A percentile compares a stretch with the other conserved stretches of the same genome.
Evolutionary conservation across 2,888 invertebrate genomes (phyloP).

Genomic region (Mesorhabditis spiculigera): DNA sequence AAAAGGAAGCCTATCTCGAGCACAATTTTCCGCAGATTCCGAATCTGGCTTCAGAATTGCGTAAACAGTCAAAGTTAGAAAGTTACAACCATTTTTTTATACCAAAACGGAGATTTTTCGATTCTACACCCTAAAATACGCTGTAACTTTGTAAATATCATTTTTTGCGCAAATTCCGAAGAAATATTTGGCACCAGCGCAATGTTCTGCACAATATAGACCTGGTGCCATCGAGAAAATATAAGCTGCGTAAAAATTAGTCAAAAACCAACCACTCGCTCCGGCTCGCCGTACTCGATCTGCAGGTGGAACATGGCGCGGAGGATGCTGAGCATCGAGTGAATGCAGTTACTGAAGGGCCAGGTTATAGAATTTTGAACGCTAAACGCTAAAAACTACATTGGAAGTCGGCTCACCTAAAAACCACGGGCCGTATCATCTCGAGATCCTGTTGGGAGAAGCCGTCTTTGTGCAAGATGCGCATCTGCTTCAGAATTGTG

Average conservation of each 20-base stretch:
- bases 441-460: constrained; percentile 99
- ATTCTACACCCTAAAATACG: too few species aligned
- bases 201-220: too few species aligned
- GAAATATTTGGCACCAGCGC: too few species aligned
- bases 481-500: constrained; percentile 99
- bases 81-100: too few species aligned
- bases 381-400: background rate
- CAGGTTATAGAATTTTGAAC: background rate
- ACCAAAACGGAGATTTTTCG: too few species aligned
- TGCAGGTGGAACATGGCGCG: constrained; percentile 98
- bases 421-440: constrained; percentile 99
- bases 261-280: constrained; percentile 78
- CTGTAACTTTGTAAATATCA: too few species aligned
- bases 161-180: too few species aligned
- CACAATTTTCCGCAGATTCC: too few species aligned
- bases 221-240: too few species aligned
- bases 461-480: constrained; percentile 99
- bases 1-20: too few species aligned
- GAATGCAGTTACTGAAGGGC: constrained; percentile 88
- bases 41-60: too few species aligned
- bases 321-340: constrained; percentile 97
- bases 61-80: too few species aligned
- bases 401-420: constrained; percentile 59
- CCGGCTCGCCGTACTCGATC: constrained; percentile 92
- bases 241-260: background rate